These are phyloP conservation scores for Ceratothoa steindachneri DNA, from an alignment of 2,888 invertebrate genomes.

Conservation along the genomic window DNA sequence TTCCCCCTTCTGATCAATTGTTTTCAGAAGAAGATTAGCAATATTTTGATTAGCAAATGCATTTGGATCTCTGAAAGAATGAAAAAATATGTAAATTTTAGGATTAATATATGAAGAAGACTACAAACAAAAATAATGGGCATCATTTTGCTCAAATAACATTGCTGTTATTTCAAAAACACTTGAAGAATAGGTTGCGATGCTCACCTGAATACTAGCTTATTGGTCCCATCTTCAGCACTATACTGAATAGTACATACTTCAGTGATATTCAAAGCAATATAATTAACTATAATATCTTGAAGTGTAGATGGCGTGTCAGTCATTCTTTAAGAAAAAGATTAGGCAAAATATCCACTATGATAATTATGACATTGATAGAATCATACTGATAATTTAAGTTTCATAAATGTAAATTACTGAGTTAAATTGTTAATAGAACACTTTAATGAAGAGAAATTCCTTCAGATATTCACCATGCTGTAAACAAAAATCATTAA, in stretches of 20 bases:
- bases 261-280: not conserved
- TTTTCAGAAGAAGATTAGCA: slow-evolving; percentile 33
- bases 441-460: too few species aligned
- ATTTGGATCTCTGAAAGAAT: slow-evolving; percentile 33
- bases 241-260: slow-evolving; percentile 1
- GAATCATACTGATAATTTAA: too few species aligned
- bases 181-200: not conserved
- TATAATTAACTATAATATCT: not conserved
- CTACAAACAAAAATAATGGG: not conserved
- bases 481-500: too few species aligned
- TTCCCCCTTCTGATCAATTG: slow-evolving; percentile 33
- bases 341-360: too few species aligned
- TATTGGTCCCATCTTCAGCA: slow-evolving; percentile 1
- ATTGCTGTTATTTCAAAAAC: not conserved
- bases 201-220: not conserved
- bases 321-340: not conserved
- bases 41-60: slow-evolving; percentile 40
- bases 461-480: too few species aligned
- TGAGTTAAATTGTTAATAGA: too few species aligned
- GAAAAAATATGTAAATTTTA: not conserved
- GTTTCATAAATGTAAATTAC: too few species aligned
- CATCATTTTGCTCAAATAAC: too few species aligned
- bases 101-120: not conserved
- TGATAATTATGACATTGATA: too few species aligned
- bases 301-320: not conserved